Conservation (phyloP, 2,113 vertebrate species). For the Myodes glareolus region DNA sequence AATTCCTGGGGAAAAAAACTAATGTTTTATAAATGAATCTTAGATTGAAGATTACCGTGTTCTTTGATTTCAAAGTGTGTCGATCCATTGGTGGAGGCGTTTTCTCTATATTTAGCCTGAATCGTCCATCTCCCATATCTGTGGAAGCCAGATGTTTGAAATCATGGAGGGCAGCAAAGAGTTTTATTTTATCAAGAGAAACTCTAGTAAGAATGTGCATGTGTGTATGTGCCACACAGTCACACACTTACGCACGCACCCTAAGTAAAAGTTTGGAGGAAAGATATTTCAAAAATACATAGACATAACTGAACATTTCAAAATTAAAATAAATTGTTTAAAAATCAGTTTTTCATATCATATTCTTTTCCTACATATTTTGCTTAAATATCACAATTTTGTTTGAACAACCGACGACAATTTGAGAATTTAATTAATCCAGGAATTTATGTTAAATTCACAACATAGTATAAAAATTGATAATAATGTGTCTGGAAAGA, state of each 20-base stretch:
- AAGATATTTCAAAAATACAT: conserved; percentile 2
- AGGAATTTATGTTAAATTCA: neutral
- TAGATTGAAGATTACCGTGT: conserved; percentile 89
- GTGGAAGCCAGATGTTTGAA: conserved; percentile 12
- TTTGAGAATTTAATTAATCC: conserved; percentile 22
- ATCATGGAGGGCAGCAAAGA: neutral
- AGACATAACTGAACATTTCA: neutral
- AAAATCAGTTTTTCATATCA: neutral
- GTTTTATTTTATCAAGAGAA: conserved; percentile 20
- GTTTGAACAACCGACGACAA: conserved; percentile 36
- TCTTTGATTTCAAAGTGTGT: conserved; percentile 93
- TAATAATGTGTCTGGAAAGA: conserved; percentile 15
- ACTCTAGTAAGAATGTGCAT: neutral
- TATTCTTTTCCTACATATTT: conserved; percentile 12
- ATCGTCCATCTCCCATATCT: conserved; percentile 94
- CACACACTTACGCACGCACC: neutral
- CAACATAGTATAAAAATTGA: neutral
- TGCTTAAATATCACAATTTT: neutral
- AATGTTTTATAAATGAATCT: neutral
- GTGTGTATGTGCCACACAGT: neutral
- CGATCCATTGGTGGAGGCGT: conserved; percentile 87
- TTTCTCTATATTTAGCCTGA: conserved; percentile 89
- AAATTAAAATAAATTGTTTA: neutral
- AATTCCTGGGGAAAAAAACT: neutral
- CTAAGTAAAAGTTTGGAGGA: neutral